Evolutionary conservation across 2,888 invertebrate genomes (phyloP).

Genomic region (Lacanobia oleracea): DNA sequence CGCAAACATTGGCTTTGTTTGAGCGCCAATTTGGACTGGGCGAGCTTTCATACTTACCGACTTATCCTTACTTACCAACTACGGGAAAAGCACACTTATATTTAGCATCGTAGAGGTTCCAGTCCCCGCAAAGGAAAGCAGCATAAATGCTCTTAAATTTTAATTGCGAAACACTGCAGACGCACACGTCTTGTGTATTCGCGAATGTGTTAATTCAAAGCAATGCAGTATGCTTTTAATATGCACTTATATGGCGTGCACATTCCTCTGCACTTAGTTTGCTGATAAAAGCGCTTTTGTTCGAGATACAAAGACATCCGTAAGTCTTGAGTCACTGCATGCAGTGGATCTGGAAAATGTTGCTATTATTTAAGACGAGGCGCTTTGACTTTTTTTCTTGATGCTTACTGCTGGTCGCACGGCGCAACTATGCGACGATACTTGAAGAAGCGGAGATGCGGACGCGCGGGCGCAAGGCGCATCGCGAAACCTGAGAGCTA

Average conservation of each 20-base stretch:
- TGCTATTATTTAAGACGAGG: conserved; percentile 39
- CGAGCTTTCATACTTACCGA: conserved; percentile 73
- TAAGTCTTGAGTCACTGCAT: conserved; percentile 53
- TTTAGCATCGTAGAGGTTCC: conserved; percentile 41
- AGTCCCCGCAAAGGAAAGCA: conserved; percentile 63
- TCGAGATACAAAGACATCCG: conserved; percentile 41
- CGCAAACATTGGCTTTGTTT: conserved; percentile 87
- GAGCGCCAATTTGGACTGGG: conserved; percentile 84
- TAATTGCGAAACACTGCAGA: conserved; percentile 83
- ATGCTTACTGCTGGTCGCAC: not conserved
- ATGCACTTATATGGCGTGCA: conserved; percentile 83
- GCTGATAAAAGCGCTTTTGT: conserved; percentile 59
- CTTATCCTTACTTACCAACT: conserved; percentile 53
- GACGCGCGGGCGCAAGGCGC: no score
- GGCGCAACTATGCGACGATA: no score
- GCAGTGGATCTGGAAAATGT: conserved; percentile 3
- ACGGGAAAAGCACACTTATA: conserved; percentile 66
- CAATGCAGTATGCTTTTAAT: conserved; percentile 78
- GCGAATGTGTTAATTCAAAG: conserved; percentile 86
- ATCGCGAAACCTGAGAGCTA: no score
- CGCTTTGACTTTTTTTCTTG: not conserved
- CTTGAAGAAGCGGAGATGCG: no score
- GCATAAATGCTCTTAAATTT: conserved; percentile 75
- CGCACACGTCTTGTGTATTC: conserved; percentile 78
- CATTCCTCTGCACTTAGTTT: conserved; percentile 73